Base-by-base conservation (phyloP, 1,140 invertebrate genomes). In the Mercenaria mercenaria region DNA sequence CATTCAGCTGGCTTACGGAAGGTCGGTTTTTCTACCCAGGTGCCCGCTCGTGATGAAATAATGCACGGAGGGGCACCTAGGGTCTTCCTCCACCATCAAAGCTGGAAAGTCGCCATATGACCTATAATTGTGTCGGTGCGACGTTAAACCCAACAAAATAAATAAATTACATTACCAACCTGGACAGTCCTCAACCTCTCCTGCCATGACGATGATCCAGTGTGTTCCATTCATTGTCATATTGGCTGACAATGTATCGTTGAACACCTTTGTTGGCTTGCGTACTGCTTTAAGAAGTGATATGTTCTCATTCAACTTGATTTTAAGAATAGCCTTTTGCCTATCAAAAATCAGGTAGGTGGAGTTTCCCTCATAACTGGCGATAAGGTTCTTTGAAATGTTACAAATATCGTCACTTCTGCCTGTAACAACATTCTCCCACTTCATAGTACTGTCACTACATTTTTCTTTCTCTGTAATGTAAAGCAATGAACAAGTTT, bases 161-260 rank as follows among this genome's bases (percentile, higher is more conserved):
- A n/a, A n/a, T n/a, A 47, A 47, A 47, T 47, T 47, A 8, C 6
- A 47, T 15, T 47, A 32, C 67, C 50, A 29, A 89, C 88, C 79
- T 34, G 88, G 88, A 56, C 79, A 89, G 20, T 29, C 18, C 32
- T 59, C 47, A n/a, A 81, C 26, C 20, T 76, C 37, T 43, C 88
- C 88, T 2, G 29, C 11, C 15, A 89, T 47, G 18, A 47, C 18
- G 20, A 89, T 26, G 0, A 89, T 82, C 88, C 88, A 89, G 34
- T 83, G 79, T 26, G 79, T 89, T 69, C 47, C 88, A 41, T 89
- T 82, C 39, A 69, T 69, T 0, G 88, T 72, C 79, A 89, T 72
- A 39, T 72, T 56, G 23, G 76, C 88, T 18, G 26, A 37, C 20
- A 89, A 32, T 10, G 32, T 39, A 11, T 76, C 52, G 43, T 39